Evolutionary conservation across 2,888 invertebrate species (phyloP).

Genomic region (Myopa testacea): DNA sequence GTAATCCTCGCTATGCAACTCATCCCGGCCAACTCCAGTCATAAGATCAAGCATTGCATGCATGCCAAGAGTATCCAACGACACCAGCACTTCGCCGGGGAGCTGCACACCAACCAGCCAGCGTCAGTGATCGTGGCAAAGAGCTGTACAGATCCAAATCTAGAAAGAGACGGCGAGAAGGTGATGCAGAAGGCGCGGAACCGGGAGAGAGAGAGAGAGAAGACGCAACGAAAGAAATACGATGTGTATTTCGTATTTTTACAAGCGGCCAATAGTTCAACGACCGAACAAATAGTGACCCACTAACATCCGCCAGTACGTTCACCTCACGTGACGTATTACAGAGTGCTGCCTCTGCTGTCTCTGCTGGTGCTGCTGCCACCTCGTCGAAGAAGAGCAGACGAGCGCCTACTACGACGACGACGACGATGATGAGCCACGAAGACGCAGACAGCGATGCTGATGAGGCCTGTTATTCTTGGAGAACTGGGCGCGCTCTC

Average conservation of each 20-base stretch:
- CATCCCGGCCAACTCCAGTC: slow-evolving; percentile 42
- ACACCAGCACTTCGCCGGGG: slow-evolving; percentile 7
- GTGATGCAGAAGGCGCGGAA: neutral
- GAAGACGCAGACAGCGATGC: neutral
- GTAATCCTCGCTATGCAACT: slow-evolving; percentile 24
- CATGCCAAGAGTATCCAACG: slow-evolving; percentile 19
- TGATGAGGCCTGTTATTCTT: neutral
- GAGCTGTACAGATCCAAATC: neutral
- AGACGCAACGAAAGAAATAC: slow-evolving; percentile 39
- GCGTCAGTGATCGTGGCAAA: neutral
- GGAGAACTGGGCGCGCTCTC: slow-evolving; percentile 9
- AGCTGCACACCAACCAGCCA: slow-evolving; percentile 3
- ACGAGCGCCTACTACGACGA: slow-evolving; percentile 1
- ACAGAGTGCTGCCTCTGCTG: slow-evolving; percentile 43
- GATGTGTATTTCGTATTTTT: slow-evolving; percentile 49
- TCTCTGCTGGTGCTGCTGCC: slow-evolving; percentile 36
- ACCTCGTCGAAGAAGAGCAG: slow-evolving; percentile 48
- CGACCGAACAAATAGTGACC: slow-evolving; percentile 70
- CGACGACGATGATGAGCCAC: slow-evolving; percentile 9
- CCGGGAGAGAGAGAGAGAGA: neutral
- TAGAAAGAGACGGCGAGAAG: neutral
- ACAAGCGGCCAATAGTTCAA: slow-evolving; percentile 67
- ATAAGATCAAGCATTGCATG: slow-evolving; percentile 39
- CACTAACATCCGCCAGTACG: slow-evolving; percentile 70
- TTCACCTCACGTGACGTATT: slow-evolving; percentile 69